Conservation (phyloP, 2,113 vertebrate species). For the Lonchura striata region DNA sequence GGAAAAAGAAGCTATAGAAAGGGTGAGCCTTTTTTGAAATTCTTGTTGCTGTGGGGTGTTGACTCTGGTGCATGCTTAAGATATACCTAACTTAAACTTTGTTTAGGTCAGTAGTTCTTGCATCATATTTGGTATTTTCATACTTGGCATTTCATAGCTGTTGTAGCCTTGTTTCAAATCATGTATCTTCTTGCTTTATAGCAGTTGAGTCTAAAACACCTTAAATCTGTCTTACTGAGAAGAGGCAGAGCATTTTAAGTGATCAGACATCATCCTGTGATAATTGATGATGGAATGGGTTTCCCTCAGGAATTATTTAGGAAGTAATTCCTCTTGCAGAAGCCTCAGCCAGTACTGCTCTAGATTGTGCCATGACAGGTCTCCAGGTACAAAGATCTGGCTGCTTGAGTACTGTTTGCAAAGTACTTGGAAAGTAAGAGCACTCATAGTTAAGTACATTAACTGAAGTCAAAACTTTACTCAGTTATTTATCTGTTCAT, state of each 20-base stretch:
- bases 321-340: neutral
- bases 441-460: neutral
- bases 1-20: constrained; percentile 98
- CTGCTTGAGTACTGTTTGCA: neutral
- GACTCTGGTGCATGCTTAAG: neutral
- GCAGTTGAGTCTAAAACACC: neutral
- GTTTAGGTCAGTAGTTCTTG: neutral
- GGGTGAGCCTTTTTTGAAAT: constrained; percentile 75
- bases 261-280: neutral
- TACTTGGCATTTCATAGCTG: neutral
- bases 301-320: neutral
- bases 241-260: neutral
- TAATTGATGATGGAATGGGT: neutral
- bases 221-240: neutral
- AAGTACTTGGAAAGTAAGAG: neutral
- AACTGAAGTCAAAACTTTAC: neutral
- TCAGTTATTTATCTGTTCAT: neutral
- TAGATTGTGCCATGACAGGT: neutral
- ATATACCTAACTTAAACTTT: neutral
- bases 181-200: neutral
- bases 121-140: neutral
- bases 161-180: neutral
- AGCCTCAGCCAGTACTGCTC: neutral
- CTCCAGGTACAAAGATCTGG: neutral
- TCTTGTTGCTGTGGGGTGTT: neutral